Evolutionary conservation across 2,888 invertebrate species (phyloP).

Genomic region (Atherix ibis): DNA sequence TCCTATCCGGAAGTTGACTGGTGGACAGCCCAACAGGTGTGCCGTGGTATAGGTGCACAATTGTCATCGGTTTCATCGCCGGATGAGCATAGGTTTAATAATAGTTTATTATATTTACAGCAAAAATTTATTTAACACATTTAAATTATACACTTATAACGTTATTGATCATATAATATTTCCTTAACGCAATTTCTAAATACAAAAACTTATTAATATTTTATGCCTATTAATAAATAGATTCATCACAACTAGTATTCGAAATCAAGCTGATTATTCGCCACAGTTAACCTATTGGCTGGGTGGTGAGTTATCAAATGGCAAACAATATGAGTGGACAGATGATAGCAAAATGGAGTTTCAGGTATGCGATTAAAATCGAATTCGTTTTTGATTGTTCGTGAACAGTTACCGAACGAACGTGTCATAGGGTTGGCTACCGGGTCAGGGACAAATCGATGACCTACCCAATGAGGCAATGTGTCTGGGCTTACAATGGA

Average conservation of each 20-base stretch:
- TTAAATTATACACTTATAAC: too few relatives aligned
- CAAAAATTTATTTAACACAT: too few relatives aligned
- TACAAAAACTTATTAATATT: too few relatives aligned
- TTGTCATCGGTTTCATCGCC: slow-evolving; percentile 50
- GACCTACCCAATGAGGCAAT: slow-evolving; percentile 21
- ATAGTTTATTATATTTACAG: slow-evolving; percentile 1
- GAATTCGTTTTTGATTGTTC: too few relatives aligned
- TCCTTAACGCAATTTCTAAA: too few relatives aligned
- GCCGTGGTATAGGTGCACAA: slow-evolving; percentile 53
- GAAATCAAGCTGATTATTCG: slow-evolving; percentile 53
- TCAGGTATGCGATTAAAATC: slow-evolving; percentile 30
- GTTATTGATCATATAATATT: too few relatives aligned
- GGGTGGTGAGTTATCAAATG: slow-evolving; percentile 39
- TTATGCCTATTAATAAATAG: slow-evolving; percentile 14
- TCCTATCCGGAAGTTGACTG: slow-evolving; percentile 64
- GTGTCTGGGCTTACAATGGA: slow-evolving; percentile 48
- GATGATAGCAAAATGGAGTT: slow-evolving; percentile 46
- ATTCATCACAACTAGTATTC: slow-evolving; percentile 50
- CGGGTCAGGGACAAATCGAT: slow-evolving; percentile 36
- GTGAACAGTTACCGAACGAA: too few relatives aligned
- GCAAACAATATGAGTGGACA: slow-evolving; percentile 43
- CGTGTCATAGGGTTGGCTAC: slow-evolving; percentile 39
- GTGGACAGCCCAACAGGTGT: slow-evolving; percentile 51
- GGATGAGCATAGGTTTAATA: slow-evolving; percentile 50
- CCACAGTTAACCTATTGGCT: slow-evolving; percentile 61